Base-by-base conservation (phyloP, 2,888 invertebrate species). In the Apeira syringaria region DNA sequence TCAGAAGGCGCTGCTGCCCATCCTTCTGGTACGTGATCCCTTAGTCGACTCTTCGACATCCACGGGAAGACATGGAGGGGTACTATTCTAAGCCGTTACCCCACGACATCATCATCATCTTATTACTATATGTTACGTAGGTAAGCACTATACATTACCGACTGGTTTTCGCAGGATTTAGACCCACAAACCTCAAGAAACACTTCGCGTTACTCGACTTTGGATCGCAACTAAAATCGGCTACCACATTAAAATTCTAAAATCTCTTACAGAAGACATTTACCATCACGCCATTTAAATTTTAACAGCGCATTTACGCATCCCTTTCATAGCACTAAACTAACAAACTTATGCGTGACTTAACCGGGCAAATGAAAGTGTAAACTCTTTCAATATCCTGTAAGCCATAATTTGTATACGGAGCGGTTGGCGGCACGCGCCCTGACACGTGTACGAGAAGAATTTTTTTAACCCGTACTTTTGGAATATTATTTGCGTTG, bases 371-470 rank as follows among this genome's bases (percentile, higher is more conserved):
- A 70, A 70, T 39, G 69, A 72, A 72, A 68, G 67, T 63, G 57
- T 68, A 67, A 66, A 64, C 47, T 59, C 64, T 72, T 70, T 69
- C 72, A 65, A 68, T 68, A 70, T 50, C 47, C 58, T 41, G 44
- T 85, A 85, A 87, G 82, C 87, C 81, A 72, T 83, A 67, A 87
- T 87, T 88, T 88, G 88, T 87, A 86, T 81, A 83, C 83, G 56
- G 54, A 59, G 75, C 71, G 77, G 75, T 47, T 59, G 37, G 9
- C 28, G 69, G 8, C 87, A 78, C 86, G 86, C 70, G 84, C 7
- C 80, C 74, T 11, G 81, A 66, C 84, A 83, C 80, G 87, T 15
- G 61, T 11, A 13, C 18, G 50, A 63, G 67, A 65, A 65, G 56
- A 33, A 15, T 4, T 52, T 64, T 63, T 58, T 54, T 53, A 67